Percentiles rank a stretch among this genome's conserved stretches.
These are phyloP conservation scores for Myripristis jacobus DNA, from an alignment of 2,797 vertebrate species.

Conservation along the genomic window DNA sequence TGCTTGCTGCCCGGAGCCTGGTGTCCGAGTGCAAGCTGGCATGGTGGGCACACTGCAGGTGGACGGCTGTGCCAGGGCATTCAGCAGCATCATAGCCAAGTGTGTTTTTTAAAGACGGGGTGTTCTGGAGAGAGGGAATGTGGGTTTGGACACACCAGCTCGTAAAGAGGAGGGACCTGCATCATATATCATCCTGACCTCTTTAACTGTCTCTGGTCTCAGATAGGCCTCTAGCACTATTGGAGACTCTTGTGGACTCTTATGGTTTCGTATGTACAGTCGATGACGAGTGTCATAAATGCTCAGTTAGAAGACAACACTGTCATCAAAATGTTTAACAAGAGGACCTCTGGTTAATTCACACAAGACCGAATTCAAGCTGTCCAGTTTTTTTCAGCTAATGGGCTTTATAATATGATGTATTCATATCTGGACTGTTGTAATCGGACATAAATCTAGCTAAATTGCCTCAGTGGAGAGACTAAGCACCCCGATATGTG, in stretches of 20 bases:
- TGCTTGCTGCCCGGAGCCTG: conserved; percentile 56
- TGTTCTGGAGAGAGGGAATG: conserved; percentile 7
- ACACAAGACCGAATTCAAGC: conserved; percentile 47
- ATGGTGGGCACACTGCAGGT: conserved; percentile 52
- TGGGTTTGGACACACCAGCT: not conserved
- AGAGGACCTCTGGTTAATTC: conserved; percentile 41
- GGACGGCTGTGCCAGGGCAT: conserved; percentile 43
- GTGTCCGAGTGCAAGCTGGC: conserved; percentile 46
- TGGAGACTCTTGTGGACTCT: not conserved
- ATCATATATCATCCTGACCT: conserved; percentile 38
- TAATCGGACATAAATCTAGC: conserved; percentile 72
- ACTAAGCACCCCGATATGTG: conserved; percentile 66
- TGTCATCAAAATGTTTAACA: conserved; percentile 30
- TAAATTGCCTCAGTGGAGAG: conserved; percentile 66
- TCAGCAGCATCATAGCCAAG: conserved; percentile 32
- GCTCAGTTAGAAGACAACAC: conserved; percentile 43
- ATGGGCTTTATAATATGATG: conserved; percentile 60
- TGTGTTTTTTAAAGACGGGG: conserved; percentile 37
- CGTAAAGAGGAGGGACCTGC: conserved; percentile 7
- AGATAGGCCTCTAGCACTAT: not conserved
- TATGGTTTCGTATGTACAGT: not conserved
- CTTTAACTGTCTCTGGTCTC: conserved; percentile 11
- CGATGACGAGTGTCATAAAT: conserved; percentile 13
- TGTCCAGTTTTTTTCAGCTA: conserved; percentile 55
- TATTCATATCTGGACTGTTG: conserved; percentile 58